phyloP scores from a whole-genome alignment of 2,888 invertebrate species.

The Masnerella sp. region DNA sequence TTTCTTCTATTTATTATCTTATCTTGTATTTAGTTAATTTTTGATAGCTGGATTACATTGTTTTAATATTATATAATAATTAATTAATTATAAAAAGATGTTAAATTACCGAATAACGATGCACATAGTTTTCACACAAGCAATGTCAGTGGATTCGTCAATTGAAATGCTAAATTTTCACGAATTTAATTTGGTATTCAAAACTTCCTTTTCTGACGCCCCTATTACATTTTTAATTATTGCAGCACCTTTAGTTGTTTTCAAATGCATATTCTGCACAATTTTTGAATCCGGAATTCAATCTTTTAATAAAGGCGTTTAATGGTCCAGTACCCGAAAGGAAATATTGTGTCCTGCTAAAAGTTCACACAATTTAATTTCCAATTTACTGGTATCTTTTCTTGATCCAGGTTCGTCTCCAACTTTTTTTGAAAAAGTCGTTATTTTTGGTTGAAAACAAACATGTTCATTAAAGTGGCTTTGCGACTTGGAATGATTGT shows the following conservation, averaged over 20 bases:
- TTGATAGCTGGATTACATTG: slow-evolving; percentile 9
- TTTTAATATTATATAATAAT: slow-evolving; percentile 5
- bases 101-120: slow-evolving; percentile 13
- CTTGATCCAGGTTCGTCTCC: slow-evolving; percentile 7
- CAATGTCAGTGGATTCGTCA: slow-evolving; percentile 14
- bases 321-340: slow-evolving; percentile 39
- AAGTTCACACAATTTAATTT: slow-evolving; percentile 12
- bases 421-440: slow-evolving; percentile 12
- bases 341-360: slow-evolving; percentile 29
- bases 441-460: slow-evolving; percentile 21
- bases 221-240: slow-evolving; percentile 65
- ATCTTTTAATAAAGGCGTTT: slow-evolving; percentile 61
- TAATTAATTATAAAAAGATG: slow-evolving; percentile 8
- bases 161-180: slow-evolving; percentile 1
- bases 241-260: slow-evolving; percentile 61
- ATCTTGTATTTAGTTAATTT: slow-evolving; percentile 1
- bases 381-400: slow-evolving; percentile 13
- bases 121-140: slow-evolving; percentile 39
- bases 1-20: no score
- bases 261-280: slow-evolving; percentile 60
- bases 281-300: slow-evolving; percentile 64
- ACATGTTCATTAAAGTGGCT: slow-evolving; percentile 4
- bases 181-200: background rate
- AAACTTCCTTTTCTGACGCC: slow-evolving; percentile 4
- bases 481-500: slow-evolving; percentile 17